Base-by-base conservation (phyloP, 2,797 vertebrate genomes). In the Gallinago solitaria region DNA sequence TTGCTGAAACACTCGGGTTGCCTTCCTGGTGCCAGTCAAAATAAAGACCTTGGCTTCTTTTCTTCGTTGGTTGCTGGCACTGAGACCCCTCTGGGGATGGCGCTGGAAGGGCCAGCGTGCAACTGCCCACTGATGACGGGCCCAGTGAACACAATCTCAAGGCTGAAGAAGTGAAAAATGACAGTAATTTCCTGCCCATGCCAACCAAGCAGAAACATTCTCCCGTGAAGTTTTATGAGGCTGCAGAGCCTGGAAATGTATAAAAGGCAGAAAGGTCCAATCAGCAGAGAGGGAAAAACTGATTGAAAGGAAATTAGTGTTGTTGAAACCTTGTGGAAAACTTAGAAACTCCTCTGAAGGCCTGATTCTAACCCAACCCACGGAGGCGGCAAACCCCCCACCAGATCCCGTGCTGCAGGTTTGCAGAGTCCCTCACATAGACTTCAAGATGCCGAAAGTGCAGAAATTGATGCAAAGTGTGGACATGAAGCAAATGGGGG, bases 271-370 rank as follows among this genome's bases (percentile, higher is more conserved):
- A 93, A 83, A 83, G 51, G 71, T 27, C 16, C 19, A 47, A 95
- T 65, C 61, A 73, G n/a, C 1, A 0, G 63, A 94, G 76, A 81
- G 41, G 74, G 73, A 70, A 95, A 95, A 51, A 39, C 30, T 73
- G 74, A 67, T 61, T 89, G 82, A 89, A 88, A 94, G 94, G 89
- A 94, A 96, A 96, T 77, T 16, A 86, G 33, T 61, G 32, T 68
- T 75, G 64, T 35, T 86, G 61, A 86, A 85, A 75, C 73, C 7
- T 71, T 4, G 35, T 88, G 82, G 92, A 93, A 91, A 93, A 51
- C 23, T 57, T 45, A 74, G 68, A 68, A 83, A 33, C 20, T 33
- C 7, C 21, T 45, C 79, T 25, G 39, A 77, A 75, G 25, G 10
- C 0, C 2, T 51, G 24, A 68, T 80, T 92, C 70, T 86, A 41